A percentile compares a stretch with the other conserved stretches of the same genome.
phyloP scores from a whole-genome alignment of 92 coral and sea anemone species.

The Porites rus region DNA sequence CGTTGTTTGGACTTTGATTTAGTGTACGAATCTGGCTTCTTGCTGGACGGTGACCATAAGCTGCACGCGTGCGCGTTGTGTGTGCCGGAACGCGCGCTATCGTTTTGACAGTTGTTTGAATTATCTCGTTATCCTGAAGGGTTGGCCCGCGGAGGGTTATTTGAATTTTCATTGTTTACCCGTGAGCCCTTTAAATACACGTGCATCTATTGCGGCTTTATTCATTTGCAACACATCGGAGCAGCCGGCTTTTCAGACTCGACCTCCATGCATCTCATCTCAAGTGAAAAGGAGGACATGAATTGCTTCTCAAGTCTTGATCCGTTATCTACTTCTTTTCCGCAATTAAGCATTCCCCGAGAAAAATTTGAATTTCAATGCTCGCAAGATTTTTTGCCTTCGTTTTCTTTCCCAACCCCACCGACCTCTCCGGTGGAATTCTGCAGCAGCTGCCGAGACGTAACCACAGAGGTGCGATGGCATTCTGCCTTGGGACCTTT shows the following conservation, averaged over 20 bases:
- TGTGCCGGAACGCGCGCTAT: constrained; percentile 12
- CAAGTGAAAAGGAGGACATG: constrained; percentile 7
- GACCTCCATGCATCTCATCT: constrained; percentile 29
- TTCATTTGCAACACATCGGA: constrained; percentile 19
- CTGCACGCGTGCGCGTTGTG: not conserved
- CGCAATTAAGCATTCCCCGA: not conserved
- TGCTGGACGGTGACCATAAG: not conserved
- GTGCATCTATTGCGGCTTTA: constrained; percentile 36
- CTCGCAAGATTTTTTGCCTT: constrained; percentile 53
- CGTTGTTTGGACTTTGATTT: not conserved
- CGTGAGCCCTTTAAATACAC: constrained; percentile 32
- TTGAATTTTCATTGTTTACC: constrained; percentile 53
- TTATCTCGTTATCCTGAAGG: constrained; percentile 22
- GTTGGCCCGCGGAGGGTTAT: constrained; percentile 29
- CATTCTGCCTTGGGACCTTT: constrained; percentile 39
- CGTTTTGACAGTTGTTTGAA: constrained; percentile 21
- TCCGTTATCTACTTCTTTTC: constrained; percentile 1
- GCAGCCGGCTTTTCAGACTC: not conserved
- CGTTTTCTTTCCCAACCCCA: constrained; percentile 69
- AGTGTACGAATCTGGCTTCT: not conserved
- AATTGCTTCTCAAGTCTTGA: constrained; percentile 2
- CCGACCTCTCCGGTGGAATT: constrained; percentile 79
- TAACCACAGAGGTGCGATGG: constrained; percentile 44
- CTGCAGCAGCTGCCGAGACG: constrained; percentile 42
- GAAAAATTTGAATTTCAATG: constrained; percentile 42